A percentile compares a stretch with the other conserved stretches of the same genome.
Conservation (phyloP, 64 coral and sea anemone species). For the Porites australiensis region DNA sequence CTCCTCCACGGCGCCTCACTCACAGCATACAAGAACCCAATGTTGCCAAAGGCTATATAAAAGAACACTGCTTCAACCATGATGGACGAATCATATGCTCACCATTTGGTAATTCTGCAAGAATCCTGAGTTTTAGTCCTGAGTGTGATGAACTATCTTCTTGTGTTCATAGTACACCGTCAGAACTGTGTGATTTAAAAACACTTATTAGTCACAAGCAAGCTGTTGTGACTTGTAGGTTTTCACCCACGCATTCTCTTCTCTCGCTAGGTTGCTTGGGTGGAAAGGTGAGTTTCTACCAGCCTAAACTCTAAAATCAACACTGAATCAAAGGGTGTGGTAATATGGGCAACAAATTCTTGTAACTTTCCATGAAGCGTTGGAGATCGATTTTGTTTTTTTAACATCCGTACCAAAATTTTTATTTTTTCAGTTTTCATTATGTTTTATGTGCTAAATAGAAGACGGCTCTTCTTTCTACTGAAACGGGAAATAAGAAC, state of each 20-base stretch:
- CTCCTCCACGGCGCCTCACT: constrained; percentile 59
- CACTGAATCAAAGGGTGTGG: too few species aligned
- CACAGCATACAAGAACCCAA: constrained; percentile 81
- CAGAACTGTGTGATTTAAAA: constrained; percentile 80
- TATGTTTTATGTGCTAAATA: too few species aligned
- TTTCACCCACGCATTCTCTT: constrained; percentile 80
- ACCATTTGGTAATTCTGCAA: constrained; percentile 91
- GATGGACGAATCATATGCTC: constrained; percentile 95
- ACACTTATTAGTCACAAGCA: constrained; percentile 85
- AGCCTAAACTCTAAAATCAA: constrained; percentile 65
- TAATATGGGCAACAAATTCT: too few species aligned
- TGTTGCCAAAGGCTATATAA: constrained; percentile 85
- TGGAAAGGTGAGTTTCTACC: constrained; percentile 79
- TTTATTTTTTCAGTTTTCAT: too few species aligned
- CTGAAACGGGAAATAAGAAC: too few species aligned
- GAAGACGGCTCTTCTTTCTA: too few species aligned
- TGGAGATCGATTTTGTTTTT: too few species aligned
- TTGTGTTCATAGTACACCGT: constrained; percentile 42
- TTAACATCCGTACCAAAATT: too few species aligned
- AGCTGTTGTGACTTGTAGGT: constrained; percentile 78
- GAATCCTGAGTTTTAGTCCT: constrained; percentile 75
- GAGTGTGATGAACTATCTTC: constrained; percentile 83
- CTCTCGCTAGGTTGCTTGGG: constrained; percentile 78
- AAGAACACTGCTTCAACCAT: constrained; percentile 91
- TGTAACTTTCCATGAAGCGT: too few species aligned